Percentiles rank a stretch among this genome's conserved stretches.
Conservation (phyloP, 1,140 invertebrate genomes). For the Ceratina calcarata region DNA sequence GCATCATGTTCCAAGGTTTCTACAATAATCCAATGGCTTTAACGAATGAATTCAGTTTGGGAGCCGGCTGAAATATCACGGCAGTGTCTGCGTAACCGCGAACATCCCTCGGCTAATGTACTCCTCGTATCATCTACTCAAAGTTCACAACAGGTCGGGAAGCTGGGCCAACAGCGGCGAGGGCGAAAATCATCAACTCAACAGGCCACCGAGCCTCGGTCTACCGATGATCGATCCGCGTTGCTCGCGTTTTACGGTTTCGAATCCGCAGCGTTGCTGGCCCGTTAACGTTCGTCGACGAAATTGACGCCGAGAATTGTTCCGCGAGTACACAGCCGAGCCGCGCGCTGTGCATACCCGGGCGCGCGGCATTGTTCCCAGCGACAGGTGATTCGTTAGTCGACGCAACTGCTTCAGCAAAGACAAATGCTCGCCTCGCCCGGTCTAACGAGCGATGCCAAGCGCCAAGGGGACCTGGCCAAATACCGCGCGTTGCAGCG, state of each 20-base stretch:
- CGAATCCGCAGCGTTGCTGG: slow-evolving; percentile 19
- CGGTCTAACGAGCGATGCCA: slow-evolving; percentile 48
- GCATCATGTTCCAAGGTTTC: no score
- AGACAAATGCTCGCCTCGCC: slow-evolving; percentile 52
- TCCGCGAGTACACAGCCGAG: slow-evolving; percentile 25
- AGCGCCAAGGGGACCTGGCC: slow-evolving; percentile 9
- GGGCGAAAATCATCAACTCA: no score
- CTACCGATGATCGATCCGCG: no score
- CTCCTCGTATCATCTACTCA: no score
- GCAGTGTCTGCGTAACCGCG: no score
- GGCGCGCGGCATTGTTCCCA: slow-evolving; percentile 46
- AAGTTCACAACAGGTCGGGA: no score
- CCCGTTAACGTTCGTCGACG: slow-evolving; percentile 40
- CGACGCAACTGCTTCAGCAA: slow-evolving; percentile 44
- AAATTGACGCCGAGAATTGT: slow-evolving; percentile 55
- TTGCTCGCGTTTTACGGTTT: slow-evolving; percentile 45
- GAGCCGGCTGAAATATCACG: no score
- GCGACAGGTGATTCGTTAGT: slow-evolving; percentile 54
- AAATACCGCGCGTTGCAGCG: slow-evolving; percentile 14
- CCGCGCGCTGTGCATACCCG: slow-evolving; percentile 9
- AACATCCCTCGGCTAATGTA: no score
- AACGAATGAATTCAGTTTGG: no score
- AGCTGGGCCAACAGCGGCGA: no score
- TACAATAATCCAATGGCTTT: no score
- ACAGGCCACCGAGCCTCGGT: no score